Evolutionary conservation across 2,113 vertebrate species (phyloP).

Genomic region (Petrocephalus microphthalmus): DNA sequence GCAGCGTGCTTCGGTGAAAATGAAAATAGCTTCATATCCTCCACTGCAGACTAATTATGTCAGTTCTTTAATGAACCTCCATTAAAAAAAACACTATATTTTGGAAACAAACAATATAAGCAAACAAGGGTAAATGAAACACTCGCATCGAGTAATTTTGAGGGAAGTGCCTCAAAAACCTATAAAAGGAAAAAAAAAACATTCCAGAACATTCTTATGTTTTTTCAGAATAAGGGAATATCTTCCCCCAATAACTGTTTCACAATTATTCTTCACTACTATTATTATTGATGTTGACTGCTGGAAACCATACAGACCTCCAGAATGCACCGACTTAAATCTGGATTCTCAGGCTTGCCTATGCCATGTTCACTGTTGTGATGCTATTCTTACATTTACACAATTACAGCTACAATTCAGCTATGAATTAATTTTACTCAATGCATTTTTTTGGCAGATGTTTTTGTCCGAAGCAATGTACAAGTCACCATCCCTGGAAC

Average conservation of each 20-base stretch:
- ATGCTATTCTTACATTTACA: neutral
- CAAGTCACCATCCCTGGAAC: neutral
- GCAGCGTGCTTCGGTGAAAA: neutral
- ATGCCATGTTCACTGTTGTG: neutral
- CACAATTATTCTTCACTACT: neutral
- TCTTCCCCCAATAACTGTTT: neutral
- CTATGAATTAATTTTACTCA: neutral
- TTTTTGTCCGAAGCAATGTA: neutral
- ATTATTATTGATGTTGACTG: neutral
- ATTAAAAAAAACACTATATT: neutral
- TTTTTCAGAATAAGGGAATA: neutral
- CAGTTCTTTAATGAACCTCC: neutral
- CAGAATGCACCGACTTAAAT: neutral
- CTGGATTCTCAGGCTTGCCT: neutral
- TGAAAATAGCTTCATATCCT: conserved; percentile 2
- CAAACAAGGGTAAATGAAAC: neutral
- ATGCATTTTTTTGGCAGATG: neutral
- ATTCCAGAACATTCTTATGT: neutral
- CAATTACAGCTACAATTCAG: neutral
- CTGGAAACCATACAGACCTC: neutral
- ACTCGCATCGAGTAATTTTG: neutral
- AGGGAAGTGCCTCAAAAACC: neutral
- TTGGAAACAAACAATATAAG: neutral
- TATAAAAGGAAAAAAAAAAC: neutral
- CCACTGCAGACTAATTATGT: conserved; percentile 5